Evolutionary conservation across 2,113 vertebrate genomes (phyloP).

Genomic region (Leucosticte australis): DNA sequence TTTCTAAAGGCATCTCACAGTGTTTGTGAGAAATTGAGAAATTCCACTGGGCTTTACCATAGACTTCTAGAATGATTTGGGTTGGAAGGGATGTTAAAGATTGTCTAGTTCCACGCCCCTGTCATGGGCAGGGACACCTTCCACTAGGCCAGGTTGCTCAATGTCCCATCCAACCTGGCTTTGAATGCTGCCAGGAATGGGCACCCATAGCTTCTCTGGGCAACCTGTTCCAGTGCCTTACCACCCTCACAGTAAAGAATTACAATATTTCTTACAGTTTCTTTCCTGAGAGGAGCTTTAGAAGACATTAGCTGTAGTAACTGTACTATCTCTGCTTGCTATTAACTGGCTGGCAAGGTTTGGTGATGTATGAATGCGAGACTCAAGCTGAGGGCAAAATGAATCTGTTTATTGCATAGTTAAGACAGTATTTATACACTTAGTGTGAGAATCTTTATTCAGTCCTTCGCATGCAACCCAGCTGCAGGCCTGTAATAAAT

Average conservation of each 20-base stretch:
- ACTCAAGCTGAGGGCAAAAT: background rate
- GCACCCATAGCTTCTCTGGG: background rate
- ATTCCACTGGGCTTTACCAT: background rate
- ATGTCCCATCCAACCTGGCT: background rate
- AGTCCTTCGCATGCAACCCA: rapidly evolving
- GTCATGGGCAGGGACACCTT: background rate
- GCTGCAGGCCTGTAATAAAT: background rate
- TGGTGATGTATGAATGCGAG: rapidly evolving
- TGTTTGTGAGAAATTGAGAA: background rate
- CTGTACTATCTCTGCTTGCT: background rate
- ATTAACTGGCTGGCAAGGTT: background rate
- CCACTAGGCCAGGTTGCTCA: background rate
- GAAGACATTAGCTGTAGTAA: background rate
- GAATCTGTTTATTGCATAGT: background rate
- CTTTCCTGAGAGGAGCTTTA: background rate
- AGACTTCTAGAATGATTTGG: background rate
- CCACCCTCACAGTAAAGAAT: background rate
- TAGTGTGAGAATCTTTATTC: background rate
- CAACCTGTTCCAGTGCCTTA: background rate
- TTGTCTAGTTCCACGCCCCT: background rate
- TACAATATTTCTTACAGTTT: background rate
- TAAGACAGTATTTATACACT: background rate
- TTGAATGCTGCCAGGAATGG: background rate
- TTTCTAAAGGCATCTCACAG: background rate
- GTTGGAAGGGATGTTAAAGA: background rate